phyloP scores from a whole-genome alignment of 2,888 invertebrate genomes.

The Norana najaformis region DNA sequence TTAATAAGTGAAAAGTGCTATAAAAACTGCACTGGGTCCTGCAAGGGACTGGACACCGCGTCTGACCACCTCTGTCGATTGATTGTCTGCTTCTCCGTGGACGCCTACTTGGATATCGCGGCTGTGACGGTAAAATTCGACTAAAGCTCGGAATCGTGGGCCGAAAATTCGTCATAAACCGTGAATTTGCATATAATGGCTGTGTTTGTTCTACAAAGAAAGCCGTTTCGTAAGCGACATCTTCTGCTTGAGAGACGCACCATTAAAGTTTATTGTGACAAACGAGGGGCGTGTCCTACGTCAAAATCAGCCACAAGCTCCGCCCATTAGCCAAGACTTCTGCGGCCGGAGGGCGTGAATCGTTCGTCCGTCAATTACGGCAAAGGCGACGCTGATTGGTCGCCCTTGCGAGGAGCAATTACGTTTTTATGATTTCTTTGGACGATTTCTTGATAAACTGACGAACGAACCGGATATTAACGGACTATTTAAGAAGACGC shows the following conservation, averaged over 20 bases:
- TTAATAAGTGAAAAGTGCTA: neutral
- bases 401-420: neutral
- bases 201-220: neutral
- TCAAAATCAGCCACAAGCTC: neutral
- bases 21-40: neutral
- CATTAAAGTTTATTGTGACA: neutral
- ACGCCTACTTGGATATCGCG: too few relatives aligned
- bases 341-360: neutral
- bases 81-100: neutral
- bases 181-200: neutral
- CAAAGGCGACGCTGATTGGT: neutral
- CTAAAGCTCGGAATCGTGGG: neutral
- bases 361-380: neutral
- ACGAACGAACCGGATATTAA: neutral
- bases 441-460: neutral
- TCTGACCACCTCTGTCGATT: neutral
- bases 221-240: too few relatives aligned
- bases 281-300: neutral
- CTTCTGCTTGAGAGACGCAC: neutral
- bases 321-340: neutral
- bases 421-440: conserved; percentile 13
- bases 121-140: neutral
- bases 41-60: neutral
- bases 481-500: neutral
- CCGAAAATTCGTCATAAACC: neutral